Base-by-base conservation (phyloP, 2,888 invertebrate genomes). In the Allacma fusca region DNA sequence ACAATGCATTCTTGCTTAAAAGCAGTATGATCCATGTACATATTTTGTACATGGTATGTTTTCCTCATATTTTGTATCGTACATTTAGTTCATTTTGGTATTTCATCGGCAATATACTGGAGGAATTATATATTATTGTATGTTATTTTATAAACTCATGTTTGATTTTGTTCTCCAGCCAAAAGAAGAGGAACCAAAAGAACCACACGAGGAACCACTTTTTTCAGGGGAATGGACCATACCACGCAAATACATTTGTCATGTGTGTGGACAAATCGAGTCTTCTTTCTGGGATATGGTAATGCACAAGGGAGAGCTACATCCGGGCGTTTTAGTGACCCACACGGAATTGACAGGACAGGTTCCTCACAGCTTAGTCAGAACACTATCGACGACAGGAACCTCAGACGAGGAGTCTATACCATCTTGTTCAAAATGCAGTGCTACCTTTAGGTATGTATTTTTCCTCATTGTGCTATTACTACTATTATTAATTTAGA, bases 281-380 rank as follows among this genome's bases (percentile, higher is more conserved):
- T 78, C 81, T 21, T 69, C 65, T 5, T 84, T 84, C 75, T 84
- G 84, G 84, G 82, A 84, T 59, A 83, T 84, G 82, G 83, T 83
- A 0, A 79, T 76, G 75, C 84, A 84, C 79, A 84, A 84, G 73
- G 84, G 84, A 4, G 84, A 84, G 65, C 67, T 80, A 24, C 84
- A 84, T 76, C 83, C 84, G 1, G 82, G 82, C 16, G 82, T 83
- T 44, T 79, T 84, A 0, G 82, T 82, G 0, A 84, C 84, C 16
- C 84, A 84, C 65, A 82, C 82, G 0, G 84, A 84, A 69, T 64
- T 84, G n/a, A 65, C 70, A 13, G 79, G 71, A 43, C 80, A 79
- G 12, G 62, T 70, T 19, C 80, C 80, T 1, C 40, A 75, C 1
- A 75, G 75, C 68, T 65, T 79, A 67, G 78, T 80, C n/a, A 65